These are phyloP conservation scores for Furnarius figulus DNA, from an alignment of 2,113 vertebrate species.

Conservation along the genomic window DNA sequence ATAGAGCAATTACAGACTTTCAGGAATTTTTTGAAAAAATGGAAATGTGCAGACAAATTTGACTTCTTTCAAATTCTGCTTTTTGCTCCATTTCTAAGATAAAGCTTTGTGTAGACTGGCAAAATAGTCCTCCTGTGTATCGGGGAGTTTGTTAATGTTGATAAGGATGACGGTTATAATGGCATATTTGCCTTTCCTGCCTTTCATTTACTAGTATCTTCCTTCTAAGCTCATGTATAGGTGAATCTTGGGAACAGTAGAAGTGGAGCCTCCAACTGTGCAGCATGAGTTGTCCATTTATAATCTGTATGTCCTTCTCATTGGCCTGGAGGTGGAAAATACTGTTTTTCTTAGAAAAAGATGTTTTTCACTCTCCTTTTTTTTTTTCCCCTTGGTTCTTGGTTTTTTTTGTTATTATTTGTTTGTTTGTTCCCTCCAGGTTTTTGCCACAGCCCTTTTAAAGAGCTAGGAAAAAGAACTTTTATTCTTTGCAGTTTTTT, in stretches of 20 bases:
- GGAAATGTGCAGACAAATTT: not conserved
- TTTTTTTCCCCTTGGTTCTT: too few relatives aligned
- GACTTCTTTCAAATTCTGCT: not conserved
- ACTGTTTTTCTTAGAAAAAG: not conserved
- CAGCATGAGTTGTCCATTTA: not conserved
- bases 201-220: not conserved
- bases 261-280: not conserved
- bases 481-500: not conserved
- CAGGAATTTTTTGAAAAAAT: not conserved
- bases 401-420: too few relatives aligned
- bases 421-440: not conserved
- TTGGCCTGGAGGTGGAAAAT: not conserved
- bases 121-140: not conserved
- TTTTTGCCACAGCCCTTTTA: not conserved
- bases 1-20: not conserved
- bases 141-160: not conserved
- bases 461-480: not conserved
- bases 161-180: not conserved
- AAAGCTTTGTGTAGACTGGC: not conserved
- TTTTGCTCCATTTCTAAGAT: not conserved
- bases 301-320: not conserved
- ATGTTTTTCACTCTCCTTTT: accelerated
- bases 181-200: not conserved
- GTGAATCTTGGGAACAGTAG: not conserved
- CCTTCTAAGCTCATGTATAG: not conserved